Evolutionary conservation across 2,113 vertebrate genomes (phyloP).

Genomic region (Varanus komodoensis): DNA sequence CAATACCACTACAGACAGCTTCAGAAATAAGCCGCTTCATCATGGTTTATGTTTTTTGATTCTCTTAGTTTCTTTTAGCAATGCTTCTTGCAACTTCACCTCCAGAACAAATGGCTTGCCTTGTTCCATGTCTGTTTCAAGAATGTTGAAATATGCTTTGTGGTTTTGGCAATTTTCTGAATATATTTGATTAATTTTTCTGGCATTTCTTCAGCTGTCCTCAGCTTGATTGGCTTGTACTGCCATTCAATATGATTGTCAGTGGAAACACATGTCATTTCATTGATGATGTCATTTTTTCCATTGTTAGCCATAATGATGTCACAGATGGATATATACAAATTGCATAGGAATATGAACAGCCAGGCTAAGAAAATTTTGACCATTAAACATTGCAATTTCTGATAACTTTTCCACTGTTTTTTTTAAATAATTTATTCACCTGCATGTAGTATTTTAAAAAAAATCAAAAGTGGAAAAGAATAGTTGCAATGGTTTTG

Average conservation of each 20-base stretch:
- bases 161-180: neutral
- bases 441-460: neutral
- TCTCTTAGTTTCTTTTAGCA: conserved; percentile 55
- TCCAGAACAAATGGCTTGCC: conserved; percentile 17
- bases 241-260: neutral
- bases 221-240: neutral
- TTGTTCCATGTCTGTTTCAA: neutral
- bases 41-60: conserved; percentile 51
- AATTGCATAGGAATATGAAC: neutral
- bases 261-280: neutral
- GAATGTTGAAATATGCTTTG: neutral
- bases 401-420: neutral
- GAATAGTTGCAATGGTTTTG: no score
- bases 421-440: neutral
- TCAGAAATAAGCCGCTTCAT: conserved; percentile 37
- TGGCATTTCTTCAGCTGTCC: neutral
- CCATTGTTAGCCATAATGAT: neutral
- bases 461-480: neutral
- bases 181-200: neutral
- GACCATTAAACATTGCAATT: neutral
- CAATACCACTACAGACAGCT: conserved; percentile 55
- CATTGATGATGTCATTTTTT: neutral
- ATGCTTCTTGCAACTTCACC: conserved; percentile 55
- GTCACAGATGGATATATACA: neutral
- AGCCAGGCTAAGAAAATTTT: neutral